phyloP scores from a whole-genome alignment of 2,797 vertebrate genomes.

The Gallinago solitaria region DNA sequence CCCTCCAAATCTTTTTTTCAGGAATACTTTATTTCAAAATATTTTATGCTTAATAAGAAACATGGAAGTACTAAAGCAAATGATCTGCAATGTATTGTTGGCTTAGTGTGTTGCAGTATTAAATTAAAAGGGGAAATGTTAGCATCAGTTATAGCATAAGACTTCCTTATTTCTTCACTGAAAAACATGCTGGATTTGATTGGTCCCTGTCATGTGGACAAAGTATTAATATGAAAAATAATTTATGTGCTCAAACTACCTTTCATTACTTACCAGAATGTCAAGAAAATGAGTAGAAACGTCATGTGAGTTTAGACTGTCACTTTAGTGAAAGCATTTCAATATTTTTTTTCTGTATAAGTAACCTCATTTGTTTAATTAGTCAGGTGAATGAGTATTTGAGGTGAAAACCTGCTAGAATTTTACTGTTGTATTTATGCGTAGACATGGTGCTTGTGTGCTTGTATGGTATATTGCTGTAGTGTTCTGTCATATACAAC shows the following conservation, averaged over 20 bases:
- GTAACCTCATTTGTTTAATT: neutral
- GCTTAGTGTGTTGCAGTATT: neutral
- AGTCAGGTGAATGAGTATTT: neutral
- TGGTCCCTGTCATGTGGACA: neutral
- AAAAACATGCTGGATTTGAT: neutral
- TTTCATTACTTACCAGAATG: neutral
- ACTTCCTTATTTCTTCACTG: neutral
- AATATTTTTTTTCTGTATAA: neutral
- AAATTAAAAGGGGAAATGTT: neutral
- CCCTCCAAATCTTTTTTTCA: neutral
- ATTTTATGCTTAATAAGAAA: neutral
- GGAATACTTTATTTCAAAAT: neutral
- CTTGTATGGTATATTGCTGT: accelerated
- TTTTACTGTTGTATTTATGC: neutral
- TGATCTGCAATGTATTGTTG: neutral
- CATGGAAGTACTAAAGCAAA: neutral
- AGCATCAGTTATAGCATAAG: neutral
- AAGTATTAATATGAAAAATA: neutral
- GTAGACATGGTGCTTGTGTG: neutral
- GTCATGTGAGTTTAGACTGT: neutral
- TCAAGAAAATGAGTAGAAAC: neutral
- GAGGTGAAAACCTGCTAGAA: neutral
- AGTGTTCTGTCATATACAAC: neutral
- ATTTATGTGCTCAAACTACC: neutral
- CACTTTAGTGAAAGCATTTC: neutral